Evolutionary conservation across 2,797 vertebrate species (phyloP), one percentile per base, ranked within the genome.

Genomic region (Etheostoma perlongum): DNA sequence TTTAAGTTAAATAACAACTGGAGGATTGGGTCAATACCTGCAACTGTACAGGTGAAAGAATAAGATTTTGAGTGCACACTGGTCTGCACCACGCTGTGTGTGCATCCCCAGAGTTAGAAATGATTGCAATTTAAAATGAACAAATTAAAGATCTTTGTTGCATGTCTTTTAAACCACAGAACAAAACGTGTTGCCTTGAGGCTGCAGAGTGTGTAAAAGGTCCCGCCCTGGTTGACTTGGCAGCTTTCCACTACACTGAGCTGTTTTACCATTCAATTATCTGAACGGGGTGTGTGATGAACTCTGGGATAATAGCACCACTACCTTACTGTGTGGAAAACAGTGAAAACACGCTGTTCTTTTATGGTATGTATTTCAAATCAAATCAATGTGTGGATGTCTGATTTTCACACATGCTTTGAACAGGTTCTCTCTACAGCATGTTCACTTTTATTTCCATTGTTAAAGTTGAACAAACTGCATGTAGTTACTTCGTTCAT

Each of bases 381-480:
- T 48, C 4, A 23, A n/a, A 59, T 63, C 40, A 33, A 14, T 0
- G 2, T 9, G 2, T 6, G 9, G 27, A 25, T 7, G 33, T 25
- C 55, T 52, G 11, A 53, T 27, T 67, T 55, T 49, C 21, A 53
- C 52, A 49, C 21, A 65, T 13, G 14, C 47, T 65, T 40, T 21
- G 4, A 33, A 13, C 27, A 19, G 30, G 16, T 72, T 48, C 7
- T 30, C 27, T 23, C n/a, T n/a, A 3, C 49, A 3, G 18, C 36
- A 40, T 40, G 36, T 5, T 13, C 10, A 7, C 25, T 23, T 58
- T 53, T 13, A 52, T 27, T 42, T 16, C 18, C 44, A 47, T 61
- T 66, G 76, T 70, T 30, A 11, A 55, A 76, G 64, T 5, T 36
- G 40, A 65, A 65, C 51, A 47, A 64, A 60, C 57, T 58, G 49